Evolutionary conservation across 2,797 vertebrate genomes (phyloP).

Genomic region (Schizothorax lantsangensis): DNA sequence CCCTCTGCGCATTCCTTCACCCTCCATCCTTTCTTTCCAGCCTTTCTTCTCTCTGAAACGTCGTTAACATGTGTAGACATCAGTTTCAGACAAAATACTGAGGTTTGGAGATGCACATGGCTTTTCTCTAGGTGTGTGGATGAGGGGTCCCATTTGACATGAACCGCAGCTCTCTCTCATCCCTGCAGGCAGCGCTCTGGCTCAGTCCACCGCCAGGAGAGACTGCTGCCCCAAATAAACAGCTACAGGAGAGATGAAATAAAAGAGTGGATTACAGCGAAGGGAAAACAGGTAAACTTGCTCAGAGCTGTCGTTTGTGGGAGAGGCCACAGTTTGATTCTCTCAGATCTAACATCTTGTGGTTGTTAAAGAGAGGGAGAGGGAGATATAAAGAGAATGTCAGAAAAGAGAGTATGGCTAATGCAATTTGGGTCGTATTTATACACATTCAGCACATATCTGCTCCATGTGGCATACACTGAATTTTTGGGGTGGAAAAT

Average conservation of each 20-base stretch:
- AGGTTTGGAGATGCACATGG: constrained; percentile 60
- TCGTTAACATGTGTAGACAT: constrained; percentile 66
- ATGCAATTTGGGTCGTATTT: constrained; percentile 75
- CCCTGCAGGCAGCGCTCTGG: constrained; percentile 62
- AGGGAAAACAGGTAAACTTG: constrained; percentile 63
- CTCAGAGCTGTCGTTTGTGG: constrained; percentile 61
- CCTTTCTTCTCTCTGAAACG: constrained; percentile 63
- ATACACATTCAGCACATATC: constrained; percentile 71
- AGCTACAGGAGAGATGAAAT: constrained; percentile 64
- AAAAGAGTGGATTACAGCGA: constrained; percentile 47
- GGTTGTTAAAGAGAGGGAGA: constrained; percentile 24
- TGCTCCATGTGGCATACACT: constrained; percentile 42
- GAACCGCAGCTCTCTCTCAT: constrained; percentile 61
- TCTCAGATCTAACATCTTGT: constrained; percentile 36
- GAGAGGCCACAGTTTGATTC: constrained; percentile 41
- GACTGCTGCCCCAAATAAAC: constrained; percentile 63
- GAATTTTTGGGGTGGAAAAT: not conserved
- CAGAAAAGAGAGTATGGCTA: constrained; percentile 56
- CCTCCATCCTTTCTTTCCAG: constrained; percentile 39
- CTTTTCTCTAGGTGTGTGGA: constrained; percentile 65
- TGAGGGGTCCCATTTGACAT: constrained; percentile 64
- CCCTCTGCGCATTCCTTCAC: constrained; percentile 48
- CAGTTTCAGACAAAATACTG: constrained; percentile 62
- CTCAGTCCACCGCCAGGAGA: constrained; percentile 49
- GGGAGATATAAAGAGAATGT: constrained; percentile 5